Conservation (phyloP, 2,888 invertebrate genomes). For the Agrotis puta region DNA sequence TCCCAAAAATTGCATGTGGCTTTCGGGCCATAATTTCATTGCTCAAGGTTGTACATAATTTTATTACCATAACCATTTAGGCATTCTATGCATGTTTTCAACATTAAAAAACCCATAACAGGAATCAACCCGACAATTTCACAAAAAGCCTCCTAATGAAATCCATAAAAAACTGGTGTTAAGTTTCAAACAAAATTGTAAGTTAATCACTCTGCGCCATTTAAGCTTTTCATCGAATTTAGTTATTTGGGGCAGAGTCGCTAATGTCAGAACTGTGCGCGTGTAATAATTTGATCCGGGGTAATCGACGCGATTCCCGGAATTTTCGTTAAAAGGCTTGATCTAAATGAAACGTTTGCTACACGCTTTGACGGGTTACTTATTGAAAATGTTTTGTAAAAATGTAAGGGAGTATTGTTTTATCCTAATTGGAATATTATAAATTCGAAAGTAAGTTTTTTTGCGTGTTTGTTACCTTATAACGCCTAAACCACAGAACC, state of each 20-base stretch:
- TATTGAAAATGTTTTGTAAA: conserved; percentile 1
- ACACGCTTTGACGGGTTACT: not conserved
- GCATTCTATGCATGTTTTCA: too few relatives aligned
- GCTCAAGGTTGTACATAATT: too few relatives aligned
- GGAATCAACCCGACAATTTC: not conserved
- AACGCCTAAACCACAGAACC: too few relatives aligned
- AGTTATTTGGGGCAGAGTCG: conserved; percentile 22
- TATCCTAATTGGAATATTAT: too few relatives aligned
- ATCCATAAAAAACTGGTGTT: conserved; percentile 13
- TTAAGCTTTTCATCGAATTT: conserved; percentile 23
- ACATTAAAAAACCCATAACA: not conserved
- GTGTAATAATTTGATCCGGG: conserved; percentile 40
- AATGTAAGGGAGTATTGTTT: too few relatives aligned
- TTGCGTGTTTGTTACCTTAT: too few relatives aligned
- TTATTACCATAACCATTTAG: too few relatives aligned
- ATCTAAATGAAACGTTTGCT: conserved; percentile 14
- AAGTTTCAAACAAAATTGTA: conserved; percentile 20
- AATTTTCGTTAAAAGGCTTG: conserved; percentile 33
- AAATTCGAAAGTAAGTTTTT: too few relatives aligned
- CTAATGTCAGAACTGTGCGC: conserved; percentile 17
- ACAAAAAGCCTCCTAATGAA: not conserved
- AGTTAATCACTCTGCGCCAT: conserved; percentile 14
- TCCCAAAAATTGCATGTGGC: too few relatives aligned
- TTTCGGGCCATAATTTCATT: too few relatives aligned
- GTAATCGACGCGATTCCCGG: conserved; percentile 20